phyloP scores from a whole-genome alignment of 2,113 vertebrate species.

The Salvelinus sp. region DNA sequence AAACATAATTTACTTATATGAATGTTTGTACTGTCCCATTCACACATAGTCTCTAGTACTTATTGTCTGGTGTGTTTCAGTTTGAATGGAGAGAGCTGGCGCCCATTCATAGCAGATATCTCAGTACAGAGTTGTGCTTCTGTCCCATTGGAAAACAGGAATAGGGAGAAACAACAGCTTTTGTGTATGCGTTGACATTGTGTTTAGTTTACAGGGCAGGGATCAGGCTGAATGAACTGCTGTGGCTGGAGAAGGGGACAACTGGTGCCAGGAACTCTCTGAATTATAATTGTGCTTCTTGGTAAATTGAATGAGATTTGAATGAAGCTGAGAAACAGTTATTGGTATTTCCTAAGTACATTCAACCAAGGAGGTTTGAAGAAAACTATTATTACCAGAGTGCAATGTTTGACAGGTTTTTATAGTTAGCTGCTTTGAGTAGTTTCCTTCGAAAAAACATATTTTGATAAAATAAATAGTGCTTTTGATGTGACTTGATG shows the following conservation, averaged over 20 bases:
- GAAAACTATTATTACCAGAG: too few relatives aligned
- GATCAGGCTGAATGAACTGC: constrained; percentile 44
- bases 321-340: constrained; percentile 33
- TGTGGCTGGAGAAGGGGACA: constrained; percentile 40
- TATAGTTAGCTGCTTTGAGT: too few relatives aligned
- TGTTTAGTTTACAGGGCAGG: constrained; percentile 13
- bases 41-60: background rate
- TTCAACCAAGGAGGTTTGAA: too few relatives aligned
- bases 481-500: constrained; percentile 5
- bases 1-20: constrained; percentile 28
- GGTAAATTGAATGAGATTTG: constrained; percentile 29
- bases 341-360: background rate
- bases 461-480: too few relatives aligned
- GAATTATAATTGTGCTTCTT: constrained; percentile 7
- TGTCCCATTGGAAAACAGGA: constrained; percentile 9
- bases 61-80: constrained; percentile 4
- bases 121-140: background rate
- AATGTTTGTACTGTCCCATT: background rate
- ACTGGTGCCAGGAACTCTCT: constrained; percentile 45
- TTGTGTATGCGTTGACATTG: constrained; percentile 6
- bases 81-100: background rate
- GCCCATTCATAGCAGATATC: constrained; percentile 1
- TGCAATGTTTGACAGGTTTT: too few relatives aligned
- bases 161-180: constrained; percentile 33
- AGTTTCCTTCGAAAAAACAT: too few relatives aligned